phyloP scores from a whole-genome alignment of 2,113 vertebrate species.

The Beaufortia kweichowensis region DNA sequence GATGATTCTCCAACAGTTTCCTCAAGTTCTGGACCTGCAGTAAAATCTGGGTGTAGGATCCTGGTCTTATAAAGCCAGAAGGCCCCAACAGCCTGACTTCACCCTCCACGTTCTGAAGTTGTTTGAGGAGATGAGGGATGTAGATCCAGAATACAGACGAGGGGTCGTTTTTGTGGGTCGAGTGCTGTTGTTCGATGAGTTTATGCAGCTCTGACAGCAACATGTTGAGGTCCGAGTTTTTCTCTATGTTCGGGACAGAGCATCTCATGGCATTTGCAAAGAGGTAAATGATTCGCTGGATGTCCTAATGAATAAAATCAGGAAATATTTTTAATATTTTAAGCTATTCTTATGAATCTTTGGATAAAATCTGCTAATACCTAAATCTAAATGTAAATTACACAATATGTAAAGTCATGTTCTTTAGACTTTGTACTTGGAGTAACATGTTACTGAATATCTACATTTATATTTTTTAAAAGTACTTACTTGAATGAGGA shows the following conservation, averaged over 20 bases:
- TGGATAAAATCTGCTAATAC: no score
- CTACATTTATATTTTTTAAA: no score
- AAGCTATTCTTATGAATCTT: no score
- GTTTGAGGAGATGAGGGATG: constrained; percentile 79
- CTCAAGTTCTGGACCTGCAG: constrained; percentile 84
- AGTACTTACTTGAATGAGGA: constrained; percentile 79
- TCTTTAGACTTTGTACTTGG: no score
- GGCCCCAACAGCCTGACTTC: constrained; percentile 81
- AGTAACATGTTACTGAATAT: no score
- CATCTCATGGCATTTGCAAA: constrained; percentile 81
- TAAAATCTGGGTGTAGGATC: constrained; percentile 80
- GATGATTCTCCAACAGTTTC: constrained; percentile 69
- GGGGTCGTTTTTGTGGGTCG: constrained; percentile 63
- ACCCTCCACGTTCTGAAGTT: constrained; percentile 83
- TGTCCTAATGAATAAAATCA: constrained; percentile 72
- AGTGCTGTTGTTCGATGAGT: constrained; percentile 79
- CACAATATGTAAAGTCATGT: no score
- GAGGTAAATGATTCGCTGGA: constrained; percentile 81
- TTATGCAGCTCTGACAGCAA: constrained; percentile 84
- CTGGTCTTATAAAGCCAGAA: constrained; percentile 71
- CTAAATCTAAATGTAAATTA: no score
- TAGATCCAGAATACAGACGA: constrained; percentile 72
- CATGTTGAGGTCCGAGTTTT: constrained; percentile 77
- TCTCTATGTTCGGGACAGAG: constrained; percentile 65
- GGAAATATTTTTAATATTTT: not conserved